phyloP scores from a whole-genome alignment of 2,888 invertebrate species.

The Branchellion lobata region DNA sequence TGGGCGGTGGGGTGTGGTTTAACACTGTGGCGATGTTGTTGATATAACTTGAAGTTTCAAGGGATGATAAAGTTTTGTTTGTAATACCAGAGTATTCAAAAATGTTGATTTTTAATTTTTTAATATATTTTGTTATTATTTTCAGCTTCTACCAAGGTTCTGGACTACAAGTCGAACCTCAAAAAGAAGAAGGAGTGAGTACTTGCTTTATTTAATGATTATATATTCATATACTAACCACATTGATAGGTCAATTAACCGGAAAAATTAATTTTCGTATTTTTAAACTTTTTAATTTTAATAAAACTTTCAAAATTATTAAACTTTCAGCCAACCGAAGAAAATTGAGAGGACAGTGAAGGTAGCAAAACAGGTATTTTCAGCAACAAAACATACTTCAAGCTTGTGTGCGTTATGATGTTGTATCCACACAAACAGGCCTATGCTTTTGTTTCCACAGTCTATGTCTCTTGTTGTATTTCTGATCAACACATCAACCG shows the following conservation, averaged over 20 bases:
- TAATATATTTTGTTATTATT: conserved; percentile 7
- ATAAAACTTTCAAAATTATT: no score
- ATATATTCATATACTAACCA: no score
- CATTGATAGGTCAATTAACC: background rate
- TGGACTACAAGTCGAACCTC: conserved; percentile 44
- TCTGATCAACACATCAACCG: background rate
- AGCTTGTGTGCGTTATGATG: no score
- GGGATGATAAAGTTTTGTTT: background rate
- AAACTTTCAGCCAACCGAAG: background rate
- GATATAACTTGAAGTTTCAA: background rate
- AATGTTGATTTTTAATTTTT: background rate
- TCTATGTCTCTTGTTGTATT: background rate
- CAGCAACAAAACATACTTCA: no score
- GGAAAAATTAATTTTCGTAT: background rate
- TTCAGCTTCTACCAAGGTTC: conserved; percentile 42
- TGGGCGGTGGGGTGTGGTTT: conserved; percentile 48
- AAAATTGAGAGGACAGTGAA: conserved; percentile 1
- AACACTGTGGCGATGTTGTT: background rate
- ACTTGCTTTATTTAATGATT: conserved; percentile 46
- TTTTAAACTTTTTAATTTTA: background rate
- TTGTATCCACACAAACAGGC: no score
- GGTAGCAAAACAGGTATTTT: background rate
- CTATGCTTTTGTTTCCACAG: no score
- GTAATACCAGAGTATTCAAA: background rate
- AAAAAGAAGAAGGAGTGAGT: conserved; percentile 47